phyloP scores from a whole-genome alignment of 2,113 vertebrate species.

The Tiliqua scincoides region DNA sequence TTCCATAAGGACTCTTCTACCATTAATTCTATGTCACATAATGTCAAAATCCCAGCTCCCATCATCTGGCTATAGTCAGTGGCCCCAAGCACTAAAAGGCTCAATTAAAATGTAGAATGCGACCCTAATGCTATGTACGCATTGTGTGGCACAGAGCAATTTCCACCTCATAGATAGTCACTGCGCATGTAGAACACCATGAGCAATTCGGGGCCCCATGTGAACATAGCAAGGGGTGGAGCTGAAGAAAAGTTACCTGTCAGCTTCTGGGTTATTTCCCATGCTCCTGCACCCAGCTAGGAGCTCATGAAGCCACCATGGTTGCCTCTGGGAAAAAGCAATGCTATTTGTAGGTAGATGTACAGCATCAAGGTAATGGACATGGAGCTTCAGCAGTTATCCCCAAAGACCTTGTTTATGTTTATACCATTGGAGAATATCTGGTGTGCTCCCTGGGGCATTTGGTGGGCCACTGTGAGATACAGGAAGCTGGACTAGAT shows the following conservation, averaged over 20 bases:
- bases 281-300: neutral
- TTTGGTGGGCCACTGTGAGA: no score
- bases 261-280: neutral
- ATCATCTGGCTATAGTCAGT: neutral
- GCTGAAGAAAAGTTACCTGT: neutral
- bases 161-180: neutral
- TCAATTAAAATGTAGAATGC: neutral
- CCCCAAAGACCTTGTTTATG: no score
- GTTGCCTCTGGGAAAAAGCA: neutral
- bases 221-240: neutral
- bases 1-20: neutral
- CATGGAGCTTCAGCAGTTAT: no score
- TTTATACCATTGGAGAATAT: no score
- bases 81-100: neutral
- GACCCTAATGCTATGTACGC: neutral
- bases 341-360: neutral
- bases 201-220: neutral
- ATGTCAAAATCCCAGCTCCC: neutral
- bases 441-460: no score
- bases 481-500: no score
- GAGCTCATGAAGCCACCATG: neutral
- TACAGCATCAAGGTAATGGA: no score
- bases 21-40: neutral
- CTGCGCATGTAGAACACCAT: neutral
- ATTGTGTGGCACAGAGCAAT: neutral